Evolutionary conservation across 1,140 invertebrate genomes (phyloP).

Genomic region (Drosophila burlai): DNA sequence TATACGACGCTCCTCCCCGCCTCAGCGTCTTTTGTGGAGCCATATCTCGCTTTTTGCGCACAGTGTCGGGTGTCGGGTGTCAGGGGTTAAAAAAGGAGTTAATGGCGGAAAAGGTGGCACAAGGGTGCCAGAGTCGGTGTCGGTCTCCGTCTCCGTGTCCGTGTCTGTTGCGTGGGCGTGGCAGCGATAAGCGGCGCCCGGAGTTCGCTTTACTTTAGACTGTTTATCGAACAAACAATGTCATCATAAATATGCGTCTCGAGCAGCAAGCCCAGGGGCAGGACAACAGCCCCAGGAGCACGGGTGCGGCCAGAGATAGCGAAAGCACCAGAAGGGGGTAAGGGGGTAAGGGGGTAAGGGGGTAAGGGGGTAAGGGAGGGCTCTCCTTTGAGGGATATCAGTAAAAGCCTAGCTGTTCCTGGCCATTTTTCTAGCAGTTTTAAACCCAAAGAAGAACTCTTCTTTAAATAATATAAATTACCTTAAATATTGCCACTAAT

Average conservation of each 20-base stretch:
- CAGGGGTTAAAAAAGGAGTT: conserved; percentile 7
- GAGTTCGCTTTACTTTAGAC: conserved; percentile 65
- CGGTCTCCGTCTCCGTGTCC: conserved; percentile 20
- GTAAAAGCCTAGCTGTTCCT: neutral
- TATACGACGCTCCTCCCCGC: neutral
- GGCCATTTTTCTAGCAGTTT: neutral
- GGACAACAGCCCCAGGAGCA: neutral
- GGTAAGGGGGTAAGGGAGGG: too few species aligned
- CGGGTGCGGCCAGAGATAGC: conserved; percentile 28
- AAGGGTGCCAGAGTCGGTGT: neutral
- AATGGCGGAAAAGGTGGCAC: neutral
- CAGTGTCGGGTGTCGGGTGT: neutral
- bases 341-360: too few species aligned
- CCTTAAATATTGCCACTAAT: conserved; percentile 26
- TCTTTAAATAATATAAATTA: neutral
- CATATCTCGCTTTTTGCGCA: conserved; percentile 21
- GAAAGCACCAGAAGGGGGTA: neutral
- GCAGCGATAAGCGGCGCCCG: conserved; percentile 9
- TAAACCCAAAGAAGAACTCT: too few species aligned
- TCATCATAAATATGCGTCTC: conserved; percentile 80
- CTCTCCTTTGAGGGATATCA: neutral
- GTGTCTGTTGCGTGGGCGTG: conserved; percentile 59
- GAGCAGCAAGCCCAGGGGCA: conserved; percentile 3
- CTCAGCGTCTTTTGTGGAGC: conserved; percentile 51
- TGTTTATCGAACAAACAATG: conserved; percentile 84